phyloP scores from a whole-genome alignment of 2,888 invertebrate species.

The Synanthedon andrenaeformis region DNA sequence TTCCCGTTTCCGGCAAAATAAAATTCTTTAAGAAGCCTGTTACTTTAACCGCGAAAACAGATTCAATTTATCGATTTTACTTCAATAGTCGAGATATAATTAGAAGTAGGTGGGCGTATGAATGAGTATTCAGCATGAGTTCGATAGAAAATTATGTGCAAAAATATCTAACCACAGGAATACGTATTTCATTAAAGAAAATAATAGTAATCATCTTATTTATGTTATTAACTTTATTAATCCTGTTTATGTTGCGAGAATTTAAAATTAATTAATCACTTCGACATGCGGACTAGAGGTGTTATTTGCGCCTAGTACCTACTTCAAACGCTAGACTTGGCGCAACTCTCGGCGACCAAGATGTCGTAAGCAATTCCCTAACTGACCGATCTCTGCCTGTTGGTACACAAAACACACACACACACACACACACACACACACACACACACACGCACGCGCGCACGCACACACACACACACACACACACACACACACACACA shows the following conservation, averaged over 20 bases:
- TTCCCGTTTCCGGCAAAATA: no score
- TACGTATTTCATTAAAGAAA: no score
- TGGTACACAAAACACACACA: background rate
- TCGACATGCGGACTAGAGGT: slow-evolving; percentile 25
- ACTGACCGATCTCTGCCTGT: background rate
- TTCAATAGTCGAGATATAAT: background rate
- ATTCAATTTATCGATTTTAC: background rate
- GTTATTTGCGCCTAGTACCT: slow-evolving; percentile 29
- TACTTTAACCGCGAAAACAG: background rate
- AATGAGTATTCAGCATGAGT: no score
- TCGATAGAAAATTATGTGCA: no score
- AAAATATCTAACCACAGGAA: no score
- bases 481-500: slow-evolving; percentile 14
- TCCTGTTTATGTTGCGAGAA: background rate
- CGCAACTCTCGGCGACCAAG: slow-evolving; percentile 38
- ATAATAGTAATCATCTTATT: no score
- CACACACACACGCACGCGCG: slow-evolving; percentile 9
- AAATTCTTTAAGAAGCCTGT: no score
- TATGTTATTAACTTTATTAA: no score
- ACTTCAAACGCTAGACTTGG: slow-evolving; percentile 46
- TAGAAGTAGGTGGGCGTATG: no score
- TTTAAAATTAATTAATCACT: background rate
- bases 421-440: slow-evolving; percentile 23
- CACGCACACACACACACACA: slow-evolving; percentile 23
- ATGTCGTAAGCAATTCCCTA: slow-evolving; percentile 26